Evolutionary conservation across 2,113 vertebrate genomes (phyloP), one percentile per base, ranked within the genome.

Genomic region (Tinamus guttatus): DNA sequence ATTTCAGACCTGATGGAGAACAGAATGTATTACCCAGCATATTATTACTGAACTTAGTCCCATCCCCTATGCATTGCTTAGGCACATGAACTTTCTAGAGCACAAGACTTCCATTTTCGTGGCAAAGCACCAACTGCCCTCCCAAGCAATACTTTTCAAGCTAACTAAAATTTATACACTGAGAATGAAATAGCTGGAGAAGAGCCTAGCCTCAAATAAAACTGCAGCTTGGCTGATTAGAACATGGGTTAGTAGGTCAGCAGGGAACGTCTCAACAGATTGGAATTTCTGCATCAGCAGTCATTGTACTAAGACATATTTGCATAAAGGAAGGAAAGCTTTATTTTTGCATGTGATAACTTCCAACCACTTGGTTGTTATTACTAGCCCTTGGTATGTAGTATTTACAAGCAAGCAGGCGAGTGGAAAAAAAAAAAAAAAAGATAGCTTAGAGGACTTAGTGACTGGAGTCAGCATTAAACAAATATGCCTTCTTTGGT

Each of bases 101-200:
- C 80, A 88, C 13, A 34, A 75, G 49, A 38, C 34, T 87, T 79
- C 38, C 40, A 7, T 54, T 81, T 87, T 89, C 40, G 45, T 92
- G 88, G 94, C 65, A 82, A 71, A 79, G 38, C 20, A 94, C 82
- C 86, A 92, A 87, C 24, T 75, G 47, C 59, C 75, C 69, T 90
- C 84, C 89, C 85, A 92, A 85, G 86, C 0, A 0, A 94, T 90
- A 76, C 22, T 94, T 81, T 77, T 65, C 75, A 54, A 80, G 47
- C 77, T 85, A 87, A 67, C 77, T 91, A 94, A 96, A 95, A 97
- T 95, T 94, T 94, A 96, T 91, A 85, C 91, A 73, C 77, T 91
- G 81, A 91, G 85, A 96, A 88, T 81, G 87, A 93, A 95, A 94
- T 81, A 86, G 70, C 80, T 95, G 93, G 87, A 83, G 84, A 87